These are phyloP conservation scores for Halcyon chelicuti DNA, from an alignment of 2,797 vertebrate genomes.

Conservation along the genomic window DNA sequence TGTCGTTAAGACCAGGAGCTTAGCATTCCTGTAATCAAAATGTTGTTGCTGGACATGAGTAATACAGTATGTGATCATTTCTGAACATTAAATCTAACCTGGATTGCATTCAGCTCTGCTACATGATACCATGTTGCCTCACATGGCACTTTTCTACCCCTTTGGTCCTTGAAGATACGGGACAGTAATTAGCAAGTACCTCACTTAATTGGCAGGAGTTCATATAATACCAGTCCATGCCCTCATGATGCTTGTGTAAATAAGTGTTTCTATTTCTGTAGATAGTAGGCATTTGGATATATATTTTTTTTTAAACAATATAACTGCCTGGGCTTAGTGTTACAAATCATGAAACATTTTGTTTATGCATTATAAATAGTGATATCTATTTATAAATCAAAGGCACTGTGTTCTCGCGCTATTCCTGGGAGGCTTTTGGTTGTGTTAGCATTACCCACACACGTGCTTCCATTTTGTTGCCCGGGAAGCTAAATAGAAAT, in stretches of 20 bases:
- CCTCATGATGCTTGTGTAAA: constrained; percentile 43
- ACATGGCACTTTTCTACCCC: neutral
- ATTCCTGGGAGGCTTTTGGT: constrained; percentile 57
- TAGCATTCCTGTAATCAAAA: constrained; percentile 81
- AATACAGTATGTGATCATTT: constrained; percentile 52
- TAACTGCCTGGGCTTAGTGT: constrained; percentile 58
- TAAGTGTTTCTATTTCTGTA: constrained; percentile 60
- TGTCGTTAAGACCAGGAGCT: constrained; percentile 69
- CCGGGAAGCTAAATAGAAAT: constrained; percentile 42
- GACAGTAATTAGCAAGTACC: constrained; percentile 47
- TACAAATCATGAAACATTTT: constrained; percentile 65
- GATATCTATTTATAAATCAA: constrained; percentile 74
- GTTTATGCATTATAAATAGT: constrained; percentile 76
- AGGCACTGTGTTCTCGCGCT: constrained; percentile 21
- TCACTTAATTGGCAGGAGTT: constrained; percentile 41
- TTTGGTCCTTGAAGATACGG: constrained; percentile 55
- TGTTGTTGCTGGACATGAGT: constrained; percentile 65
- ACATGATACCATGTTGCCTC: constrained; percentile 15
- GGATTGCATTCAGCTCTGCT: constrained; percentile 58
- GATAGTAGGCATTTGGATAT: constrained; percentile 5
- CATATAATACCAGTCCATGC: constrained; percentile 9
- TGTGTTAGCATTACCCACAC: constrained; percentile 37
- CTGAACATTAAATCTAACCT: constrained; percentile 68
- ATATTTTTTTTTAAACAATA: neutral
- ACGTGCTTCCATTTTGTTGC: constrained; percentile 45